These are phyloP conservation scores for Glomeris maerens DNA, from an alignment of 1,140 invertebrate genomes.

Conservation along the genomic window DNA sequence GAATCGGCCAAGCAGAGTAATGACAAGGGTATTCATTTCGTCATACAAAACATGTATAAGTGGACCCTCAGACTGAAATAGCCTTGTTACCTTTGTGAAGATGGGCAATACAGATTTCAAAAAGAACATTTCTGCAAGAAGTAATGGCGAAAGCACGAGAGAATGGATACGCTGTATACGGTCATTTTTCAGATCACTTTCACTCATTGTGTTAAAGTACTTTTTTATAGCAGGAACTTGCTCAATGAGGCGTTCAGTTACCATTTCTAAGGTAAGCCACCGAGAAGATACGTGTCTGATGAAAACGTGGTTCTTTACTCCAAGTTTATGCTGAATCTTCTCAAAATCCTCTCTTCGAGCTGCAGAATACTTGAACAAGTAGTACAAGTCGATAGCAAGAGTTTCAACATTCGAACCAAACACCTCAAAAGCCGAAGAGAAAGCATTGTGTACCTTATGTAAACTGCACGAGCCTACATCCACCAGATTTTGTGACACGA, in stretches of 20 bases:
- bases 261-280: neutral
- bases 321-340: neutral
- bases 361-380: constrained; percentile 2
- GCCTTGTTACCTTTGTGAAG: neutral
- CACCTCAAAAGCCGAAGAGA: neutral
- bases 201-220: neutral
- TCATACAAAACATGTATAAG: constrained; percentile 1
- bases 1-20: neutral
- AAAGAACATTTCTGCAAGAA: neutral
- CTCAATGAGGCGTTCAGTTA: neutral
- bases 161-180: neutral
- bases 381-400: neutral
- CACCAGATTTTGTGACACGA: neutral
- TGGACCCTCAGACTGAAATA: constrained; percentile 1
- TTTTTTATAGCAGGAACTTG: neutral
- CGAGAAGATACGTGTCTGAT: neutral
- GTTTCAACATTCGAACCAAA: neutral
- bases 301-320: neutral
- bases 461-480: constrained; percentile 1
- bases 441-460: neutral
- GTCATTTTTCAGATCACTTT: neutral
- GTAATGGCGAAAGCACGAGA: neutral
- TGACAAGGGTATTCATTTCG: neutral
- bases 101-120: neutral
- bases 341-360: neutral